phyloP scores from a whole-genome alignment of 2,797 vertebrate species.

The Hippopotamyrus pictus region DNA sequence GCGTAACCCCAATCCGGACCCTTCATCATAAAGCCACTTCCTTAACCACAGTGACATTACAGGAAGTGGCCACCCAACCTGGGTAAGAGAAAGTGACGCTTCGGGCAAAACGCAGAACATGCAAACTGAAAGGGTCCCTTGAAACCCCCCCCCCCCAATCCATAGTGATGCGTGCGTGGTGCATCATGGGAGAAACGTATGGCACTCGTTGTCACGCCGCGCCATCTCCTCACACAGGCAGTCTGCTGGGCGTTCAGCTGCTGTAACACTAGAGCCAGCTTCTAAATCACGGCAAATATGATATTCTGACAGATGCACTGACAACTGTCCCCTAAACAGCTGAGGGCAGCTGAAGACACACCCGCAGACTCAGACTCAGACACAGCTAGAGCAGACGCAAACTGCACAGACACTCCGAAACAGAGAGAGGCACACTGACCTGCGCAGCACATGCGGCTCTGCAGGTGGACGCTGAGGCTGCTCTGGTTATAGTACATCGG shows the following conservation, averaged over 20 bases:
- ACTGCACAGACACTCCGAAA: conserved; percentile 23
- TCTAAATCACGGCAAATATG: conserved; percentile 27
- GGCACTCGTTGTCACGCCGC: background rate
- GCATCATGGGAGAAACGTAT: background rate
- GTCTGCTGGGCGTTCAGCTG: conserved; percentile 14
- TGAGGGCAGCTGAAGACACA: background rate
- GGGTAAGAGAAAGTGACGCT: background rate
- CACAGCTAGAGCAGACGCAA: background rate
- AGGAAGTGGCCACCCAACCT: background rate
- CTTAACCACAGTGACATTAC: background rate
- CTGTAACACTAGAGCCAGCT: conserved; percentile 27
- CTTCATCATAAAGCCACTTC: background rate
- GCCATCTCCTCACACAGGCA: background rate
- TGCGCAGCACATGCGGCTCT: conserved; percentile 90
- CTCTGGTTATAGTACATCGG: conserved; percentile 62
- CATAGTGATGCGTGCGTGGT: background rate
- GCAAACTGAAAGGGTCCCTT: background rate
- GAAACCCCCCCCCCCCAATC: background rate
- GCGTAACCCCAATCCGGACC: background rate
- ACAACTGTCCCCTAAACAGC: conserved; percentile 35
- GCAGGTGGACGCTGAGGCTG: conserved; percentile 78
- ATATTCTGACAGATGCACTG: conserved; percentile 14
- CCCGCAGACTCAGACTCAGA: background rate
- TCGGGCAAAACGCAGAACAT: background rate
- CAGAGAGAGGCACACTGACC: conserved; percentile 69